phyloP scores from a whole-genome alignment of 2,888 invertebrate genomes.

The Trachelus stipa region DNA sequence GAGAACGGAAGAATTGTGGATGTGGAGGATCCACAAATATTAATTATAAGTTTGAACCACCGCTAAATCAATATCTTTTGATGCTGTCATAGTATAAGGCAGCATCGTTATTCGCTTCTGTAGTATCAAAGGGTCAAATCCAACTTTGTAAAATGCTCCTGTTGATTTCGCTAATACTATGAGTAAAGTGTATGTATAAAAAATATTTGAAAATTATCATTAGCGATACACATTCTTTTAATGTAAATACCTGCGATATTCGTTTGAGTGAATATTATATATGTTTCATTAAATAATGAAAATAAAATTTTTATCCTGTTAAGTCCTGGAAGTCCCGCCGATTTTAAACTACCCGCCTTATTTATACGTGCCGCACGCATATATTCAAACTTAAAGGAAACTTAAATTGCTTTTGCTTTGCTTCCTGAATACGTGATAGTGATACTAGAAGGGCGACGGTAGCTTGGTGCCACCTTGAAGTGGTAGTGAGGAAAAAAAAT shows the following conservation, averaged over 20 bases:
- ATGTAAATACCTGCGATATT: too few relatives aligned
- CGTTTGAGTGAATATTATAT: too few relatives aligned
- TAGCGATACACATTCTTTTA: too few relatives aligned
- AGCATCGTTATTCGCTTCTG: background rate
- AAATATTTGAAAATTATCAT: too few relatives aligned
- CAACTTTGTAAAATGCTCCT: background rate
- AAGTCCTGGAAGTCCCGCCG: background rate
- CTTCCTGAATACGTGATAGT: background rate
- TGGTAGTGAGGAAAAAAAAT: background rate
- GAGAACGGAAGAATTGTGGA: background rate
- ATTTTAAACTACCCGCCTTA: background rate
- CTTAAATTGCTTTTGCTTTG: constrained; percentile 35
- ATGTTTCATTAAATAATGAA: too few relatives aligned
- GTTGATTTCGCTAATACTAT: background rate
- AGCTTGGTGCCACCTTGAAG: background rate
- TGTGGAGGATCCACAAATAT: background rate
- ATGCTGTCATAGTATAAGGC: background rate
- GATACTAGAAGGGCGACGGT: background rate
- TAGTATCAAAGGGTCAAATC: background rate
- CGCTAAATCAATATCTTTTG: background rate
- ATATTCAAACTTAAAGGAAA: constrained; percentile 36
- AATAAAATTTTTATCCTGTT: too few relatives aligned
- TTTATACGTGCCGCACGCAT: constrained; percentile 7
- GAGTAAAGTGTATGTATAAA: too few relatives aligned
- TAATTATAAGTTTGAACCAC: background rate